Conservation (phyloP, 2,797 vertebrate genomes). For the Neosilurus hyrtlii region DNA sequence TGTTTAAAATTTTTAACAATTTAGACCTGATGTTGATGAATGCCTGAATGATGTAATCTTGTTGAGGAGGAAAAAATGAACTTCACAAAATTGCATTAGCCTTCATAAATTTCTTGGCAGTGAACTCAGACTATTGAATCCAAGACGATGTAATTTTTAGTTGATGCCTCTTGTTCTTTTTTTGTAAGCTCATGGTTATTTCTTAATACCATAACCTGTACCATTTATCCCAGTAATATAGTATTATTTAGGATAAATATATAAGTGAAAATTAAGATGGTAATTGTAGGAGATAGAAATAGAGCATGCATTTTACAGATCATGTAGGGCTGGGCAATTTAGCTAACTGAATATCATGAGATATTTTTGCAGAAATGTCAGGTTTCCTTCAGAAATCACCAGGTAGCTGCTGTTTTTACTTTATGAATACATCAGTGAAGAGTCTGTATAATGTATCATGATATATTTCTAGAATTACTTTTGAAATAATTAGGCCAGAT, state of each 20-base stretch:
- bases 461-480: too few species aligned
- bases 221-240: background rate
- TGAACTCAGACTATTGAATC: background rate
- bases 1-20: constrained; percentile 20
- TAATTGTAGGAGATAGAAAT: background rate
- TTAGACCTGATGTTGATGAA: constrained; percentile 18
- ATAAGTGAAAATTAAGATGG: background rate
- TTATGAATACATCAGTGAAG: too few species aligned
- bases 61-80: background rate
- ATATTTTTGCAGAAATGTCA: too few species aligned
- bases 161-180: background rate
- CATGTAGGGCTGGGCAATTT: too few species aligned
- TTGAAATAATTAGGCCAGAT: too few species aligned
- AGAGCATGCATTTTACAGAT: background rate
- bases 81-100: background rate
- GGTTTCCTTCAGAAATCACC: too few species aligned
- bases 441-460: too few species aligned
- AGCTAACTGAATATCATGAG: too few species aligned
- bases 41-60: constrained; percentile 20
- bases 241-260: background rate
- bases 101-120: background rate
- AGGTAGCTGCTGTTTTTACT: too few species aligned
- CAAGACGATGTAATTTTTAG: background rate
- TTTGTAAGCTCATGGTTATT: background rate
- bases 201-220: background rate